Conservation (phyloP, 2,797 vertebrate species). For the Scleropages formosus region DNA sequence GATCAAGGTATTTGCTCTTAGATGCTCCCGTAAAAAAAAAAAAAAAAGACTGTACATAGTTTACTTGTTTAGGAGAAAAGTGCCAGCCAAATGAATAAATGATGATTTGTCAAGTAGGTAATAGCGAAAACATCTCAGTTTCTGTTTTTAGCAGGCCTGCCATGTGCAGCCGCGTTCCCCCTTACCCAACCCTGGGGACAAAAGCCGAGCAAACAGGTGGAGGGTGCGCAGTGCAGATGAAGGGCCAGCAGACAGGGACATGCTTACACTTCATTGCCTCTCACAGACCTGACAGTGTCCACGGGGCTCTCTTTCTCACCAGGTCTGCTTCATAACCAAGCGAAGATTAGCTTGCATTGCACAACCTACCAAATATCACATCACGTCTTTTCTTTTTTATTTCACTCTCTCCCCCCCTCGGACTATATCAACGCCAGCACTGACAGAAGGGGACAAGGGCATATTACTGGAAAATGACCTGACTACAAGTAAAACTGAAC, state of each 20-base stretch:
- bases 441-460: constrained; percentile 22
- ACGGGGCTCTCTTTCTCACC: constrained; percentile 35
- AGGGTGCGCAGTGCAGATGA: constrained; percentile 13
- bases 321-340: constrained; percentile 22
- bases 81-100: too few species aligned
- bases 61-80: too few species aligned
- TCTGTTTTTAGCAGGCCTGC: too few species aligned
- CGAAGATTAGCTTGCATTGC: not conserved
- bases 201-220: constrained; percentile 42
- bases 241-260: not conserved
- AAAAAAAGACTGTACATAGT: too few species aligned
- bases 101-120: too few species aligned
- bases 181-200: not conserved
- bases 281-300: constrained; percentile 43
- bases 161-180: not conserved
- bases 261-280: constrained; percentile 46
- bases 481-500: constrained; percentile 25
- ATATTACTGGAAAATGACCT: constrained; percentile 29
- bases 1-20: too few species aligned
- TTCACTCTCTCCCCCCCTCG: not conserved
- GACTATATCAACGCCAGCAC: not conserved
- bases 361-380: constrained; percentile 24
- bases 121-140: too few species aligned
- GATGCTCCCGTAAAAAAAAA: too few species aligned
- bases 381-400: constrained; percentile 26